Percentiles rank a stretch among this genome's conserved stretches.
Conservation (phyloP, 2,888 invertebrate genomes). For the Sphaerophoria rueppellii region DNA sequence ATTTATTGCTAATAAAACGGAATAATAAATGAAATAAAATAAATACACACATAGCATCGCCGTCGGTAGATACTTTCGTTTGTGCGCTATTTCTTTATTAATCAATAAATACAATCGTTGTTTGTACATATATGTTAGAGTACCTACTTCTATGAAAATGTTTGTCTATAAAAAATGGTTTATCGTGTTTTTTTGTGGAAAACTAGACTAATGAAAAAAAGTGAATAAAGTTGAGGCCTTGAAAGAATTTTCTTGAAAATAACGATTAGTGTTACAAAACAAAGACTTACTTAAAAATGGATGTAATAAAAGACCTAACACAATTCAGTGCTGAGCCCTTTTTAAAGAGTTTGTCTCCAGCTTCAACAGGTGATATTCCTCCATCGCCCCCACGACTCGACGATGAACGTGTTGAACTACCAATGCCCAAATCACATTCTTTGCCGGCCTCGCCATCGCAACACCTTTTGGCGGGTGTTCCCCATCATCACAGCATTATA, state of each 20-base stretch:
- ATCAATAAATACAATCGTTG: conserved; percentile 69
- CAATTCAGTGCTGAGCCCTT: conserved; percentile 61
- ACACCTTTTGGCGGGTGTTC: conserved; percentile 71
- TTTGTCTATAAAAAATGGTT: conserved; percentile 15
- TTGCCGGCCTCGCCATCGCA: conserved; percentile 79
- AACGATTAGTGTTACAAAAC: conserved; percentile 38
- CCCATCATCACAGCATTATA: conserved; percentile 52
- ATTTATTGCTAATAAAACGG: conserved; percentile 73
- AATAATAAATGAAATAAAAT: conserved; percentile 72
- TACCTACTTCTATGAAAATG: not conserved
- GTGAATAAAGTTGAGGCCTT: not conserved
- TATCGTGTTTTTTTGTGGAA: not conserved
- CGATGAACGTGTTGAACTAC: conserved; percentile 74
- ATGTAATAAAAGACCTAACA: conserved; percentile 71
- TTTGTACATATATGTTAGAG: not conserved
- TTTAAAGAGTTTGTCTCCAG: conserved; percentile 67
- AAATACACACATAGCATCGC: conserved; percentile 53
- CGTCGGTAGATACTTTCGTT: conserved; percentile 51
- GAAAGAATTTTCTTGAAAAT: conserved; percentile 1
- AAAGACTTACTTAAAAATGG: conserved; percentile 63
- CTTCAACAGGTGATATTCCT: conserved; percentile 75
- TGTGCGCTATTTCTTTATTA: conserved; percentile 61
- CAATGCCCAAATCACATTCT: conserved; percentile 79
- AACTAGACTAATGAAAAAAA: conserved; percentile 2
- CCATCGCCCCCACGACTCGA: conserved; percentile 80